A percentile compares a stretch with the other conserved stretches of the same genome.
These are phyloP conservation scores for Eristalinus aeneus DNA, from an alignment of 2,888 invertebrate species.

Conservation along the genomic window DNA sequence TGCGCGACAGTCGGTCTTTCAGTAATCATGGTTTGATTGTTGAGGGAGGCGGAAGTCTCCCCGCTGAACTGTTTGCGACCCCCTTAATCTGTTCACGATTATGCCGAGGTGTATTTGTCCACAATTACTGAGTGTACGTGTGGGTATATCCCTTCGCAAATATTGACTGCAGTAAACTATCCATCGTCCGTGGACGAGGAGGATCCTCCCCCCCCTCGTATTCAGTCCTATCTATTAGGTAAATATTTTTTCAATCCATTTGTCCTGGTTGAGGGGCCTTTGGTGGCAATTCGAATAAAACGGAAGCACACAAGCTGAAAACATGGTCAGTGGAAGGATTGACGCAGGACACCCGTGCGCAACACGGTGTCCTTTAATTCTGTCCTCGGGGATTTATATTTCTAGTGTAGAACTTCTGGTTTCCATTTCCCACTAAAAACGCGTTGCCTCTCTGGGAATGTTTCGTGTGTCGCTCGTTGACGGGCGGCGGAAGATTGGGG, in stretches of 20 bases:
- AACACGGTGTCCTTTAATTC: constrained; percentile 24
- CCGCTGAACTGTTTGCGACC: background rate
- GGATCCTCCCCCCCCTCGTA: background rate
- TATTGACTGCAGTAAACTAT: constrained; percentile 52
- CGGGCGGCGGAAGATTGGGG: background rate
- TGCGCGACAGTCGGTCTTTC: constrained; percentile 48
- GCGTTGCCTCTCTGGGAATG: background rate
- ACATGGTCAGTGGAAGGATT: constrained; percentile 39
- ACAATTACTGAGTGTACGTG: constrained; percentile 57
- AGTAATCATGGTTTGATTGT: constrained; percentile 44
- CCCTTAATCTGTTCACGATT: constrained; percentile 48
- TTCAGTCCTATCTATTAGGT: background rate
- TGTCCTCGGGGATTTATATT: constrained; percentile 27
- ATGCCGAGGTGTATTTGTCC: constrained; percentile 44
- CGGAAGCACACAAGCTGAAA: constrained; percentile 15
- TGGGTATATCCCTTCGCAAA: constrained; percentile 52
- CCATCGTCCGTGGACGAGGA: constrained; percentile 2
- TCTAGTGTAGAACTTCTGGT: constrained; percentile 21
- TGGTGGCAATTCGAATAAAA: background rate
- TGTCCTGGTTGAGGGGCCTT: background rate
- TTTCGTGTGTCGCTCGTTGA: background rate
- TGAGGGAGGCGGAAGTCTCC: background rate
- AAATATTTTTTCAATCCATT: constrained; percentile 39
- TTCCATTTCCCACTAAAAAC: background rate
- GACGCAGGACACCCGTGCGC: background rate